These are phyloP conservation scores for Coilia nasus DNA, from an alignment of 2,797 vertebrate genomes.

Conservation along the genomic window DNA sequence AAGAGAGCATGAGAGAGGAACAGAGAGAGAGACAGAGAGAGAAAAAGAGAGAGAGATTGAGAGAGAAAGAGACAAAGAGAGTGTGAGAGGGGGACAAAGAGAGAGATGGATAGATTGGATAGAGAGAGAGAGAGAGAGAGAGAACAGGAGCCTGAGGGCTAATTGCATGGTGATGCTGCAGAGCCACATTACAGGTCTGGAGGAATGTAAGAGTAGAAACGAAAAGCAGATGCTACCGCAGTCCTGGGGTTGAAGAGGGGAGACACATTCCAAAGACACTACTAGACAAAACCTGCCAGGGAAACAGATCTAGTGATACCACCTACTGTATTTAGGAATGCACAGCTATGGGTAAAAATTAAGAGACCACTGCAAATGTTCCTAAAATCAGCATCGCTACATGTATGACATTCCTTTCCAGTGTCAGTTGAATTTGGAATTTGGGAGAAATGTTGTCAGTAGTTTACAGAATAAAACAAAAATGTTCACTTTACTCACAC, in stretches of 20 bases:
- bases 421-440: too few relatives aligned
- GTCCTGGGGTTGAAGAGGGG: neutral
- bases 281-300: too few relatives aligned
- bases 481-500: too few relatives aligned
- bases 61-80: neutral
- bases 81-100: too few relatives aligned
- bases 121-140: neutral
- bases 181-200: neutral
- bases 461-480: too few relatives aligned
- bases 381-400: too few relatives aligned
- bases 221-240: neutral
- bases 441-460: too few relatives aligned
- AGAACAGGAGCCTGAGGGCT: neutral
- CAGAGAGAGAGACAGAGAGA: neutral
- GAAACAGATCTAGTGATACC: too few relatives aligned
- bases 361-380: too few relatives aligned
- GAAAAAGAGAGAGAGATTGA: neutral
- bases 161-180: constrained; percentile 15
- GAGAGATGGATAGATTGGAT: neutral
- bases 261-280: neutral
- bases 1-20: neutral
- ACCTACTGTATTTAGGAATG: too few relatives aligned
- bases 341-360: too few relatives aligned
- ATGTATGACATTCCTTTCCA: too few relatives aligned
- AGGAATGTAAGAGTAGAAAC: neutral